Evolutionary conservation across 2,888 invertebrate genomes (phyloP), one percentile per base, ranked within the genome.

Genomic region (Scaptomyza caliginosa): DNA sequence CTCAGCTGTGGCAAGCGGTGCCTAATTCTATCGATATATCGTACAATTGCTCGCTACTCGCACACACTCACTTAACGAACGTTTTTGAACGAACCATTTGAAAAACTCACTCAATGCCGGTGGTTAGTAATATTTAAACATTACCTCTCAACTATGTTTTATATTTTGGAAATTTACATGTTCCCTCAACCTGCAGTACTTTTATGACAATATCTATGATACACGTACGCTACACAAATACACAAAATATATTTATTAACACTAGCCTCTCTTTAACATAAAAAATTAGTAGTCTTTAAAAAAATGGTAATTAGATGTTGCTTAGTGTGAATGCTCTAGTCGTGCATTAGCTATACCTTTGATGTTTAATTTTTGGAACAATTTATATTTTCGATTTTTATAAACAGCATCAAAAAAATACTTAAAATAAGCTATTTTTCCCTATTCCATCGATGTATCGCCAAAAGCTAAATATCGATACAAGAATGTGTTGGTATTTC

Each of bases 1-100:
- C 80, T 71, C 79, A 76, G 79, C 75, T 76, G 75, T 63, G 32
- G 13, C 24, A 57, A 63, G 63, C 34, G 50, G 30, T 52, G 13
- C 7, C 51, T 6, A 19, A 52, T 24, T 19, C 4, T 67, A 63
- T 73, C 73, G 73, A 63, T 43, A 39, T 32, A 36, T 48, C 28
- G 26, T 34, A n/a, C 5, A 19, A 32, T 1, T 8, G 16, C 17
- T 36, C 19, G 28, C 13, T 17, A 23, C 26, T 16, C 13, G 7
- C 7, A 24, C 3, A 16, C 16, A 13, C 39, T 62, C 51, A 63
- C 39, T 13, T 28, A 51, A 51, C 63, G 63, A 59, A 42, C 11
- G 0, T 0, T 6, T 28, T 8, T 51, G 16, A 38, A 57, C 57
- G 51, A 36, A 50, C 11, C 11, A 16, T 48, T 46, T 46, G 11